Evolutionary conservation across 1,140 invertebrate species (phyloP), one percentile per base, ranked within the genome.

Genomic region (Drosophila navojoa): DNA sequence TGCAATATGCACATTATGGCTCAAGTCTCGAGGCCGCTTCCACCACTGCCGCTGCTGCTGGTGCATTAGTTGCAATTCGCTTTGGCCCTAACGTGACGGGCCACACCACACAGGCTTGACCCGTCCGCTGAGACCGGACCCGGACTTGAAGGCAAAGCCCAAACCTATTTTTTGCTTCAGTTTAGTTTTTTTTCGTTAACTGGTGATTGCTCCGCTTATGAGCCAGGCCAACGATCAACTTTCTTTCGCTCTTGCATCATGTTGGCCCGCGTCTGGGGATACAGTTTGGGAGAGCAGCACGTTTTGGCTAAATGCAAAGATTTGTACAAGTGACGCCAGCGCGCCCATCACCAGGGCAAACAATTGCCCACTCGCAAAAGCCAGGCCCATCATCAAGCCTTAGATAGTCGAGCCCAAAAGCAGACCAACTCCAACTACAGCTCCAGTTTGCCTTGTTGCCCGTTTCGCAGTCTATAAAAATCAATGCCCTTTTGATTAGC

Each of bases 401-500:
- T 38, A 11, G 10, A 38, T 2, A 38, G 35, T 11, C 35, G 44
- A 35, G 38, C 50, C 44, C 11, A 22, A 22, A 22, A 22, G 3
- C 19, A 22, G 19, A 22, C 19, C 19, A 22, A 3, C 19, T 22
- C 19, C 19, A 58, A 35, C 42, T 32, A 32, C 29, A 68, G 42
- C n/a, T 61, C 67, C 19, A 22, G 19, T 22, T 22, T 22, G 19
- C 2, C 19, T 22, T 22, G 19, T 22, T 22, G 78, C 27, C 27
- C 19, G 19, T 22, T 68, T 73, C 82, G 16, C 81, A 75, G 82
- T 81, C 84, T 77, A 89, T 89, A 87, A 89, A 87, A 87, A 79
- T 69, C 79, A 87, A 87, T 87, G 84, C 84, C 84, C 84, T 87
- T 87, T 87, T 89, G 84, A 87, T 87, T 89, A 71, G 84, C 55